Base-by-base conservation (phyloP, 2,797 vertebrate species). In the Ispidina picta region DNA sequence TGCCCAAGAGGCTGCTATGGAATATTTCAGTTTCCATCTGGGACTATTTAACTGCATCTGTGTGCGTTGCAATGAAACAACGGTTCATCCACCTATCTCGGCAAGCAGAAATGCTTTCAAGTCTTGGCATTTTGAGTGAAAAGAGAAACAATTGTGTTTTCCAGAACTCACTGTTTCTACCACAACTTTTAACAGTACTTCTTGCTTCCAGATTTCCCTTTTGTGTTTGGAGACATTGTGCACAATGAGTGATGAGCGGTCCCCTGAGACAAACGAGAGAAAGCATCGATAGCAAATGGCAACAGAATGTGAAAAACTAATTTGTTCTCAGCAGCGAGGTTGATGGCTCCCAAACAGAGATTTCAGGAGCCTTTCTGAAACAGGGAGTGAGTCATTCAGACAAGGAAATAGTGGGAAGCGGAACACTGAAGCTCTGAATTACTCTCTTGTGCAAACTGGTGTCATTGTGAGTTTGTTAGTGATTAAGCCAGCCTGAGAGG, bases 11-110 rank as follows among this genome's bases (percentile, higher is more conserved):
- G 83, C 92, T 94, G 92, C 89, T 95, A 93, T 49, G 92, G 95
- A 95, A 95, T 94, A 94, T 93, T 95, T 95, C 89, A 94, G 94
- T 93, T 86, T 95, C 94, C 95, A 94, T 95, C 94, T 95, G 95
- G 95, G 94, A 95, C 83, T 91, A 90, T 91, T 96, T 95, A 93
- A 94, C 92, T 94, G 91, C 94, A 95, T 95, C 94, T 94, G 95
- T 84, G 89, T 95, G 91, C 18, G 2, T 94, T 56, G 90, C 89
- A 91, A 74, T 74, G 94, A 86, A 93, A 93, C 94, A 95, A 92
- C 58, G 33, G 69, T 84, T 93, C 94, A 91, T 84, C 89, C 88
- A 94, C 94, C 92, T 95, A 92, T 74, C 91, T 91, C 35, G 3
- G 81, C 2, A 15, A 77, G 86, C 65, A 89, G 89, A 91, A 95